phyloP scores from a whole-genome alignment of 1,140 invertebrate species.

The Lepidurus packardi region DNA sequence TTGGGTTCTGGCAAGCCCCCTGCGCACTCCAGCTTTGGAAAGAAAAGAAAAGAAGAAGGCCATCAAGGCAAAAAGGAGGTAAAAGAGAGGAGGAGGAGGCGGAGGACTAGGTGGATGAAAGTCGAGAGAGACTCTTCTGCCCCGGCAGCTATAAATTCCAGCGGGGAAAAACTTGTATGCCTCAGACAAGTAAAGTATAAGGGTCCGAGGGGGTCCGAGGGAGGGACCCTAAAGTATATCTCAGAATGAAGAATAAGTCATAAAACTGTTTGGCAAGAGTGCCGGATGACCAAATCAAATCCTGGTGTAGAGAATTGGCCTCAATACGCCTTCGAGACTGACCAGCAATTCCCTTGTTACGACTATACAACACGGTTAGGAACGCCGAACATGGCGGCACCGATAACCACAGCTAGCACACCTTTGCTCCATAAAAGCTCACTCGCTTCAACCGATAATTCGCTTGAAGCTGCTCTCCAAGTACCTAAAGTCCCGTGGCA shows the following conservation, averaged over 20 bases:
- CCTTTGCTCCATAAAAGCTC: background rate
- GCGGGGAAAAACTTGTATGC: constrained; percentile 14
- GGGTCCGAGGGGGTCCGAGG: background rate
- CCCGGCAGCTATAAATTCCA: constrained; percentile 21
- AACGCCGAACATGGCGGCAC: background rate
- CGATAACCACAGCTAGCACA: background rate
- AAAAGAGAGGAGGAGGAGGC: background rate
- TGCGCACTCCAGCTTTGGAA: background rate
- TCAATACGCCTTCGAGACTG: background rate
- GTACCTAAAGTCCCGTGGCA: too few relatives aligned
- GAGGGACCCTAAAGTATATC: background rate
- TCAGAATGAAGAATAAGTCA: background rate
- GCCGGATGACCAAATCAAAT: constrained; percentile 21
- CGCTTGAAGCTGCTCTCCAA: too few relatives aligned
- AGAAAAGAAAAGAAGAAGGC: background rate
- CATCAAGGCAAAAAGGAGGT: background rate
- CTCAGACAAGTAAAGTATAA: background rate
- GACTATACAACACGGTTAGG: background rate
- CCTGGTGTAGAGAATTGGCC: background rate
- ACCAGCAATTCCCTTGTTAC: background rate
- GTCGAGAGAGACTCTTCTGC: background rate
- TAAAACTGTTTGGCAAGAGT: constrained; percentile 11
- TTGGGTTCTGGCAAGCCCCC: background rate
- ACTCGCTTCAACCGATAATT: too few relatives aligned
- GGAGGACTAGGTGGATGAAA: background rate